Evolutionary conservation across 2,113 vertebrate genomes (phyloP).

Genomic region (Thunnus maccoyii): DNA sequence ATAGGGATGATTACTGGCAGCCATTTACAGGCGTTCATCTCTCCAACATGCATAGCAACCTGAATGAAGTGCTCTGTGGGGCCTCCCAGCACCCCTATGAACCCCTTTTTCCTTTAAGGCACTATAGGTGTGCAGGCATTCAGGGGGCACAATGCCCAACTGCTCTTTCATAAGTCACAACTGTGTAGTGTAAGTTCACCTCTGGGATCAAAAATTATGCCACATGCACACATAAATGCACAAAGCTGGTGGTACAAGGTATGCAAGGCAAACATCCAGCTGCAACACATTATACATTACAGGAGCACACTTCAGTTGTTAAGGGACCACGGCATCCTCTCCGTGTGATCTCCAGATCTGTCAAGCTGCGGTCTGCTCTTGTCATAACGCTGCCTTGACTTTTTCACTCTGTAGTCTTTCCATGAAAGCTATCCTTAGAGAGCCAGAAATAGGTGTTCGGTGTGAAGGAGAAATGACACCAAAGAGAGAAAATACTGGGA

Average conservation of each 20-base stretch:
- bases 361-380: conserved; percentile 60
- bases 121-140: conserved; percentile 64
- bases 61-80: conserved; percentile 62
- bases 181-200: conserved; percentile 48
- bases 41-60: conserved; percentile 61
- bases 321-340: conserved; percentile 63
- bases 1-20: conserved; percentile 70
- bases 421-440: conserved; percentile 63
- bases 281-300: conserved; percentile 61
- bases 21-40: conserved; percentile 71
- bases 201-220: conserved; percentile 27
- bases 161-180: conserved; percentile 63
- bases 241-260: conserved; percentile 45
- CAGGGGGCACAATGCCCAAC: conserved; percentile 45
- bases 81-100: conserved; percentile 53
- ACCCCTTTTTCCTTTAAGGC: conserved; percentile 58
- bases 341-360: conserved; percentile 68
- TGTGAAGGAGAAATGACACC: conserved; percentile 59
- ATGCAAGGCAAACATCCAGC: conserved; percentile 56
- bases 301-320: conserved; percentile 61
- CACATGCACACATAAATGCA: conserved; percentile 50
- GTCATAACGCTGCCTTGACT: conserved; percentile 55
- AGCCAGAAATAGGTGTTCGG: conserved; percentile 51
- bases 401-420: conserved; percentile 42
- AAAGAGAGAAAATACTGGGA: conserved; percentile 50